Evolutionary conservation across 2,113 vertebrate species (phyloP).

Genomic region (Tragelaphus imberbis): DNA sequence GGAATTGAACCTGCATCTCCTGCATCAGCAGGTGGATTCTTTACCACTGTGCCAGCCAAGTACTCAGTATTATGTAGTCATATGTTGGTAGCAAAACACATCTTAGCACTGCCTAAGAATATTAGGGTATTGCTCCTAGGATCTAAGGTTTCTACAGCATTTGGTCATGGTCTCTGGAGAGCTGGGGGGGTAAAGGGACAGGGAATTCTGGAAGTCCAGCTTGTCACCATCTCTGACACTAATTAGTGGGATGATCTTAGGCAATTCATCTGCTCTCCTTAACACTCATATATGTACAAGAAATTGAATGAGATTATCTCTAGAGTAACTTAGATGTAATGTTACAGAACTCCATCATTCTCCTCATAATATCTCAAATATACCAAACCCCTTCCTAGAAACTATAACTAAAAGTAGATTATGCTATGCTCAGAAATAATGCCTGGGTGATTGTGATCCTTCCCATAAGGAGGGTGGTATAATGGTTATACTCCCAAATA

Average conservation of each 20-base stretch:
- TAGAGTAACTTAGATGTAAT: background rate
- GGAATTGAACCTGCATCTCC: background rate
- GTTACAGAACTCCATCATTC: background rate
- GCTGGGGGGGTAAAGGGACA: fast-evolving
- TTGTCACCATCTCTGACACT: background rate
- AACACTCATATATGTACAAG: background rate
- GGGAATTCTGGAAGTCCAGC: background rate
- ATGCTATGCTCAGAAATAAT: background rate
- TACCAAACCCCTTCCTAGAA: background rate
- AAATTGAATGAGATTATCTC: background rate
- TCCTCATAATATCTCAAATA: background rate
- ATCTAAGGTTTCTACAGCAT: background rate
- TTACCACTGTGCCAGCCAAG: background rate
- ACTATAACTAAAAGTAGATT: background rate
- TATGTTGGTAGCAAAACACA: background rate
- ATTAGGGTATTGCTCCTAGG: background rate
- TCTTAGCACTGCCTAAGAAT: background rate
- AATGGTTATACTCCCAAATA: background rate
- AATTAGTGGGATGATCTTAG: background rate
- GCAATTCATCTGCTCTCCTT: background rate
- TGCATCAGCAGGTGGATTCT: background rate
- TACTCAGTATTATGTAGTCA: background rate
- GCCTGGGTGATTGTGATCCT: background rate
- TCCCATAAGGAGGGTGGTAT: background rate
- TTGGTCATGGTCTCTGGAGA: background rate